These are phyloP conservation scores for Tetanocera ferruginea DNA, from an alignment of 2,888 invertebrate species.

Conservation along the genomic window DNA sequence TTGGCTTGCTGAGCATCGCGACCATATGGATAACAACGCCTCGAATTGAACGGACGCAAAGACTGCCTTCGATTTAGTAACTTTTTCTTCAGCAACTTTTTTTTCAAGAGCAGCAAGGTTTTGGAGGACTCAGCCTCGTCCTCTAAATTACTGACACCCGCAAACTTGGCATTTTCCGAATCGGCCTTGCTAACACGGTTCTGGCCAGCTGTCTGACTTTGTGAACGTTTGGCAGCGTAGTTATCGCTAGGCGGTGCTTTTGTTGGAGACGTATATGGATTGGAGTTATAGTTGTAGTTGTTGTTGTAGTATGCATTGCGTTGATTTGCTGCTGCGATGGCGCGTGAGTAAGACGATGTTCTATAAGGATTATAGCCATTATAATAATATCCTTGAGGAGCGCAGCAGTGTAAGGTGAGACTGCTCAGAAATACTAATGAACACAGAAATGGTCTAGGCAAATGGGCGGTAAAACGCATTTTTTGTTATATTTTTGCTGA, in stretches of 20 bases:
- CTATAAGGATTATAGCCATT: slow-evolving; percentile 35
- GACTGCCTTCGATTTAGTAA: slow-evolving; percentile 30
- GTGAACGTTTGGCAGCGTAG: background rate
- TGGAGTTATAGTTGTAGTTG: slow-evolving; percentile 28
- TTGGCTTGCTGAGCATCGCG: slow-evolving; percentile 49
- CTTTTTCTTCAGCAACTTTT: slow-evolving; percentile 41
- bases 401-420: slow-evolving; percentile 48
- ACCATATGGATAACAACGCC: slow-evolving; percentile 57
- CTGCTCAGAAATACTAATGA: slow-evolving; percentile 46
- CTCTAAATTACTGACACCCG: slow-evolving; percentile 63
- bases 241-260: background rate
- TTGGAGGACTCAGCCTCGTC: slow-evolving; percentile 50
- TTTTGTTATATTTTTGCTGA: background rate
- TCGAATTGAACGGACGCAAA: slow-evolving; percentile 34
- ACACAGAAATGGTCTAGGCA: background rate
- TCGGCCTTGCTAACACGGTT: slow-evolving; percentile 52
- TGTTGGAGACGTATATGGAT: slow-evolving; percentile 18
- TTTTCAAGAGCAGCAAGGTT: slow-evolving; percentile 49
- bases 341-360: background rate
- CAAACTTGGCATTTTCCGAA: slow-evolving; percentile 64
- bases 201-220: background rate
- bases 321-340: background rate
- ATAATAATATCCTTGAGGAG: slow-evolving; percentile 52
- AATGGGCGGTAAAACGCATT: background rate
- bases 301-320: background rate